Evolutionary conservation across 1,140 invertebrate species (phyloP), one percentile per base, ranked within the genome.

Genomic region (Theocolax elegans): DNA sequence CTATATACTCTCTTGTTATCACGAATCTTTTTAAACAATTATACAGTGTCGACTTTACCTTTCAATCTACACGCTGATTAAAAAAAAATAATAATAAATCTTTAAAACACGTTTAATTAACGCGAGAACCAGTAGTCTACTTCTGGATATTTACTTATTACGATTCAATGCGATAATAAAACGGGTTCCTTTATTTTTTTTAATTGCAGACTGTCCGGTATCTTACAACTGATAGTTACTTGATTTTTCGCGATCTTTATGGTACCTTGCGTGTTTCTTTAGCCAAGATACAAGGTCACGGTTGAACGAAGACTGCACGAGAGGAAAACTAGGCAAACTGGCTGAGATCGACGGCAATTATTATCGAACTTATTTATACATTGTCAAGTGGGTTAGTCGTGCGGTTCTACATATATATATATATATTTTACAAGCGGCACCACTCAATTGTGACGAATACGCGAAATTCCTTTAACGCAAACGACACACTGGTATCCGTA

Each of bases 351-450:
- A 38, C 49, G 48, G 23, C 29, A 51, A 56, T 56, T 29, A 46
- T 46, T 48, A n/a, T 21, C 10, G 4, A 0, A 31, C 19, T 40
- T 35, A 8, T n/a, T 48, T 35, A 44, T 49, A 40, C n/a, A 17
- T 35, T 35, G 29, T 40, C 53, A 56, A 66, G 35, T 54, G 49
- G 49, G 49, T 54, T 65, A 54, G 49, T 54, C 38, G 35, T 10
- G 49, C 49, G 15, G 62, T 51, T 64, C 7, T 35, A 13, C 29
- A n/a, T n/a, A n/a, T n/a, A n/a, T n/a, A n/a, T n/a, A n/a, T n/a
- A n/a, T n/a, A n/a, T n/a, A n/a, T n/a, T n/a, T n/a, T n/a, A n/a
- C n/a, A n/a, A n/a, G n/a, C n/a, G n/a, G n/a, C n/a, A n/a, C n/a
- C n/a, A n/a, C n/a, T n/a, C n/a, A n/a, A n/a, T n/a, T n/a, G n/a